Conservation (phyloP, 2,797 vertebrate species). For the Agapornis canus region DNA sequence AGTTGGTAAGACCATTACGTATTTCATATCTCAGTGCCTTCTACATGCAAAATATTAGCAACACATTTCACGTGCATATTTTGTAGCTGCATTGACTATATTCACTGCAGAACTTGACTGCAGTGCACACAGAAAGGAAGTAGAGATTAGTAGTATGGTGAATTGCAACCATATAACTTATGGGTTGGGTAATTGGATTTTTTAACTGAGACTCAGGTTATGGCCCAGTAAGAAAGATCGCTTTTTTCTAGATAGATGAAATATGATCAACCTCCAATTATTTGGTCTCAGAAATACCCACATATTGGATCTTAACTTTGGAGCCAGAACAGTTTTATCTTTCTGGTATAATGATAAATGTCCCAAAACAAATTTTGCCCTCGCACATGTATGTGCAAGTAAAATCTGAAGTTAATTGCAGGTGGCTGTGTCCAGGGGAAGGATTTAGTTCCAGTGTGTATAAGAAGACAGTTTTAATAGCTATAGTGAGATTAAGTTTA, state of each 20-base stretch:
- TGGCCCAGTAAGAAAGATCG: neutral
- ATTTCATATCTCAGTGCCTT: neutral
- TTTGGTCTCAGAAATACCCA: neutral
- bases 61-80: neutral
- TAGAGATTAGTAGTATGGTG: accelerated
- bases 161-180: neutral
- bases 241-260: neutral
- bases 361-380: neutral
- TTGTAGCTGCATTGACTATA: neutral
- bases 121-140: neutral
- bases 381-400: neutral
- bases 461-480: neutral
- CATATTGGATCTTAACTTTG: neutral
- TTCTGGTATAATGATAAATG: neutral
- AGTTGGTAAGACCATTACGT: neutral
- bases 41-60: neutral
- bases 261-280: neutral
- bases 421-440: neutral
- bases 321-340: neutral
- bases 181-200: neutral
- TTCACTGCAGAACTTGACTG: neutral
- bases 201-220: neutral
- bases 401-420: neutral
- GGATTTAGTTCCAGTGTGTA: neutral
- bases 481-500: neutral